Evolutionary conservation across 2,888 invertebrate species (phyloP).

Genomic region (Hydrotaea cyrtoneurina): DNA sequence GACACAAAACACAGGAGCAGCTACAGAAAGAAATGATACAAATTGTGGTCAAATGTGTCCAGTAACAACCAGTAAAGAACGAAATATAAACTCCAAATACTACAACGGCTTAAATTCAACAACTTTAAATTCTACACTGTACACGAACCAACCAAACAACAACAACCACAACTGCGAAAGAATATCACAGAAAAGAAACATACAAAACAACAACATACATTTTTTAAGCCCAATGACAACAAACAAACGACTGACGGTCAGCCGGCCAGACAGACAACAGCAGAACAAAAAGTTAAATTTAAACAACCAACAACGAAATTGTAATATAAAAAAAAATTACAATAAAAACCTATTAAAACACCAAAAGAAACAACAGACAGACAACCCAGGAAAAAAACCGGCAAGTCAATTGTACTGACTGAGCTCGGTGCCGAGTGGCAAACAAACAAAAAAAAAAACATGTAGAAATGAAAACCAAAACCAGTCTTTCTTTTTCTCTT

Average conservation of each 20-base stretch:
- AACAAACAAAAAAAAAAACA: slow-evolving; percentile 42
- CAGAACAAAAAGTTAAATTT: slow-evolving; percentile 52
- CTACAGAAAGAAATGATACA: slow-evolving; percentile 18
- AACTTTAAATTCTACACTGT: slow-evolving; percentile 49
- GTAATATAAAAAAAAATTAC: slow-evolving; percentile 58
- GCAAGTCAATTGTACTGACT: slow-evolving; percentile 47
- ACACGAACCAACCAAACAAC: slow-evolving; percentile 33
- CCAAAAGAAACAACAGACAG: slow-evolving; percentile 36
- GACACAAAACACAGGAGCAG: not conserved
- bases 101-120: slow-evolving; percentile 40
- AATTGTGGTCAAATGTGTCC: slow-evolving; percentile 51
- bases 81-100: not conserved
- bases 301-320: slow-evolving; percentile 52
- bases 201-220: not conserved
- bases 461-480: slow-evolving; percentile 40
- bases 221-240: slow-evolving; percentile 49
- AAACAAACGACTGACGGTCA: slow-evolving; percentile 15
- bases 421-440: not conserved
- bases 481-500: slow-evolving; percentile 44
- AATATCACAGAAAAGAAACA: slow-evolving; percentile 9
- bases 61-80: slow-evolving; percentile 37
- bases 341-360: slow-evolving; percentile 59
- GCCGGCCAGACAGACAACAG: slow-evolving; percentile 16
- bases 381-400: slow-evolving; percentile 36
- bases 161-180: not conserved